A percentile compares a stretch with the other conserved stretches of the same genome.
phyloP scores from a whole-genome alignment of 2,113 vertebrate species.

The Salvator merianae region DNA sequence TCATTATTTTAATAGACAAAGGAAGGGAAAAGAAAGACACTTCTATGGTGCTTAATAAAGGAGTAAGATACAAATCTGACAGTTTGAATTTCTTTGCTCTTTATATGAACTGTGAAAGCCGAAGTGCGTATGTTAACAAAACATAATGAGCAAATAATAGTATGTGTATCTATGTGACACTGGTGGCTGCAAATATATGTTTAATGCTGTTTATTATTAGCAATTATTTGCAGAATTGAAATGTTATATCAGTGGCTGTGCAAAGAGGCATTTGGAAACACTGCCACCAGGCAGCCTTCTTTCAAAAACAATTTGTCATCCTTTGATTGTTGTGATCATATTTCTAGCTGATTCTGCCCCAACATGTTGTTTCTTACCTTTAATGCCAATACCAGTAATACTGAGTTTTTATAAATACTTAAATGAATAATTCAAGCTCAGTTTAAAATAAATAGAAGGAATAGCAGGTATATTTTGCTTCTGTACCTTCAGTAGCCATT shows the following conservation, averaged over 20 bases:
- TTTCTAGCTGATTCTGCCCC: background rate
- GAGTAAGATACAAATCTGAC: conserved; percentile 28
- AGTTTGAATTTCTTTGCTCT: conserved; percentile 45
- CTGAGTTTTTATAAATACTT: background rate
- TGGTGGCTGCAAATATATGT: conserved; percentile 14
- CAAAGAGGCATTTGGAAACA: background rate
- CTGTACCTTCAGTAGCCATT: too few species aligned
- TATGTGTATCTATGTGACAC: conserved; percentile 30
- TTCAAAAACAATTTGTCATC: background rate
- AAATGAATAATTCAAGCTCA: background rate
- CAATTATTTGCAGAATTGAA: conserved; percentile 9
- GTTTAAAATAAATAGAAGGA: background rate
- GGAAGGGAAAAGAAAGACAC: background rate
- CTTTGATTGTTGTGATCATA: background rate
- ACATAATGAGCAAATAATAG: conserved; percentile 23
- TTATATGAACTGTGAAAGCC: conserved; percentile 26
- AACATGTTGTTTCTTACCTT: background rate
- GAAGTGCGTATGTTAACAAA: conserved; percentile 34
- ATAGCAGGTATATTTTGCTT: too few species aligned
- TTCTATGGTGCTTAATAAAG: background rate
- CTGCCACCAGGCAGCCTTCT: background rate
- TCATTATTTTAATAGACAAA: background rate
- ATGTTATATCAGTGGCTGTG: conserved; percentile 2
- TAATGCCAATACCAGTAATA: background rate
- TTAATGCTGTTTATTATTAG: conserved; percentile 37